Percentiles rank a stretch among this genome's conserved stretches.
phyloP scores from a whole-genome alignment of 2,888 invertebrate species.

The Nomada fabriciana region DNA sequence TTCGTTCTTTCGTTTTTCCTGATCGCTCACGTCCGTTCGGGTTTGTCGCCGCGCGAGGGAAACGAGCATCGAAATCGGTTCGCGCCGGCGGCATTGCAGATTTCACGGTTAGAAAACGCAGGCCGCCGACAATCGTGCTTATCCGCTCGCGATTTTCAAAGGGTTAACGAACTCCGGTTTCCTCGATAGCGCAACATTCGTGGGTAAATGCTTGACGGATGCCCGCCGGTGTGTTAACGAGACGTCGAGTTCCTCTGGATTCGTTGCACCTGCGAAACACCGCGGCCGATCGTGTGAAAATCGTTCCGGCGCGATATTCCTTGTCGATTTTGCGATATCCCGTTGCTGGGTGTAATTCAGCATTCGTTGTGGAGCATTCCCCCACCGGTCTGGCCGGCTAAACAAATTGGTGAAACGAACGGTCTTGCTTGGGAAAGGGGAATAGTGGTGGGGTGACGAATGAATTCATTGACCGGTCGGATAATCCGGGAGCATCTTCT shows the following conservation, averaged over 20 bases:
- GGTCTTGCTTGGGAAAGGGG: too few relatives aligned
- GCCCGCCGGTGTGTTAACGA: slow-evolving; percentile 50
- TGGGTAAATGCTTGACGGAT: slow-evolving; percentile 47
- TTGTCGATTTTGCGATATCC: slow-evolving; percentile 37
- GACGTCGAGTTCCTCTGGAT: slow-evolving; percentile 20
- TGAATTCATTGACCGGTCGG: slow-evolving; percentile 8
- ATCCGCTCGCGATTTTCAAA: slow-evolving; percentile 32
- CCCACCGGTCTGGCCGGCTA: too few relatives aligned
- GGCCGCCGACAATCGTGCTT: too few relatives aligned
- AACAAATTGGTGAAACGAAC: too few relatives aligned
- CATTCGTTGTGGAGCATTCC: too few relatives aligned
- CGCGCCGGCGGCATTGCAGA: too few relatives aligned
- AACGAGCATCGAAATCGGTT: not conserved
- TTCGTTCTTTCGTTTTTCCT: not conserved
- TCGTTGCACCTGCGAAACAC: slow-evolving; percentile 18
- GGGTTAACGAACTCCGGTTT: slow-evolving; percentile 57
- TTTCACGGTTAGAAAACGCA: not conserved
- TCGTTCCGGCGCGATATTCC: slow-evolving; percentile 20
- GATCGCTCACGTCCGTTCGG: not conserved
- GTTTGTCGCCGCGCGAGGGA: not conserved
- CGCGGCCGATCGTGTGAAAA: slow-evolving; percentile 32
- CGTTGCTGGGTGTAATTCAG: not conserved
- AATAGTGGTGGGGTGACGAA: too few relatives aligned
- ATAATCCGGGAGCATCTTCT: slow-evolving; percentile 36
- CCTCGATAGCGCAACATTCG: slow-evolving; percentile 55